Conservation (phyloP, 1,140 invertebrate species). For the Caenorhabditis brenneri region DNA sequence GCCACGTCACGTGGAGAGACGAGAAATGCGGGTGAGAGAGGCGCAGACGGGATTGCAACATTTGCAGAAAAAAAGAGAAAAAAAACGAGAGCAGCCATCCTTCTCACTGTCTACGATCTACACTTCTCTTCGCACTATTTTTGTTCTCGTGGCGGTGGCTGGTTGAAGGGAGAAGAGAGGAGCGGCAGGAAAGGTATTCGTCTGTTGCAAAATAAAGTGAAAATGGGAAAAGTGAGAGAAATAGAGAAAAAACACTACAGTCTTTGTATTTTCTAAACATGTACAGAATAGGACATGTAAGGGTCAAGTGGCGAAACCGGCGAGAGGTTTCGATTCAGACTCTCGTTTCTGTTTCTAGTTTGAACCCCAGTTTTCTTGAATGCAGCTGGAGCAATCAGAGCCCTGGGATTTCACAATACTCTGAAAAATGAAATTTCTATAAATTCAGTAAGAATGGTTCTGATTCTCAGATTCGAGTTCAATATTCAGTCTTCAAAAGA, state of each 20-base stretch:
- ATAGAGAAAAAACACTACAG: background rate
- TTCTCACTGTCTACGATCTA: background rate
- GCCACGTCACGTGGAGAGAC: background rate
- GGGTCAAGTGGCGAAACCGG: no score
- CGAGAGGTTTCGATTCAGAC: no score
- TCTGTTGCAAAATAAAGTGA: background rate
- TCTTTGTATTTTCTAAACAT: background rate
- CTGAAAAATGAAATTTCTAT: no score
- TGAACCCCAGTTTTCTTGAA: no score
- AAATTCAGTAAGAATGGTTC: no score
- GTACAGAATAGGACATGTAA: no score
- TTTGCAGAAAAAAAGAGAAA: background rate
- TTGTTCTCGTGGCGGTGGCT: background rate
- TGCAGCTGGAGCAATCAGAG: no score
- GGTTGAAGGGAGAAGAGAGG: background rate
- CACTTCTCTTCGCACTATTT: background rate
- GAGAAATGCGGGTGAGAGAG: background rate
- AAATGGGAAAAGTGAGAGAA: background rate
- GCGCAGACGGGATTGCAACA: background rate
- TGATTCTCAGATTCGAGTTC: no score
- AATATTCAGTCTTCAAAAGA: no score
- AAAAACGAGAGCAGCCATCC: background rate
- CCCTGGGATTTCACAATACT: no score
- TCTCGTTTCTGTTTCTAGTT: no score
- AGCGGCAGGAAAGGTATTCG: background rate